Evolutionary conservation across 2,797 vertebrate species (phyloP).

Genomic region (Mormyrops boulengeri): DNA sequence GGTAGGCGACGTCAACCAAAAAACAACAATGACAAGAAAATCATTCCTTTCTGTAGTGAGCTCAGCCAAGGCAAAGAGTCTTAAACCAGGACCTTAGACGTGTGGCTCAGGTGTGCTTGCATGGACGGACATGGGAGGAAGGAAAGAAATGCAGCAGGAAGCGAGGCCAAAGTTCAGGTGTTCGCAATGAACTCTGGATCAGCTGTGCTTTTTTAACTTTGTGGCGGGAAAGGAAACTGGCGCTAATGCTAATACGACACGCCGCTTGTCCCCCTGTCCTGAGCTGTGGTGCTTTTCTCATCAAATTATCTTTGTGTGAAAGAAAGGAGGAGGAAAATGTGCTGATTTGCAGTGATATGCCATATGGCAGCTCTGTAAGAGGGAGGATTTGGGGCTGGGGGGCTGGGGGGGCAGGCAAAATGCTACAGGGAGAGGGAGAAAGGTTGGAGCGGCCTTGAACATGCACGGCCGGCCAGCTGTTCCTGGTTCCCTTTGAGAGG

Average conservation of each 20-base stretch:
- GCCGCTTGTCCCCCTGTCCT: not conserved
- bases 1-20: slow-evolving; percentile 32
- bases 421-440: slow-evolving; percentile 12
- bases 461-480: slow-evolving; percentile 27
- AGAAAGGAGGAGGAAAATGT: slow-evolving; percentile 33
- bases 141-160: not conserved
- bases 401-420: not conserved
- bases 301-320: slow-evolving; percentile 31
- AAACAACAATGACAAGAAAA: slow-evolving; percentile 27
- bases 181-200: slow-evolving; percentile 12
- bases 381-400: slow-evolving; percentile 12
- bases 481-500: slow-evolving; percentile 19
- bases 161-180: slow-evolving; percentile 14
- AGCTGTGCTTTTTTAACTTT: slow-evolving; percentile 30
- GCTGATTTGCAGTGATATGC: slow-evolving; percentile 36
- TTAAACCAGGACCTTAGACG: slow-evolving; percentile 17
- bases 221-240: slow-evolving; percentile 25
- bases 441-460: slow-evolving; percentile 26
- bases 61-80: slow-evolving; percentile 27
- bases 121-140: not conserved
- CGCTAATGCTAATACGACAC: not conserved
- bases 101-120: slow-evolving; percentile 23
- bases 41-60: slow-evolving; percentile 39
- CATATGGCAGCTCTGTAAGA: slow-evolving; percentile 40
- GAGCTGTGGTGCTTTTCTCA: slow-evolving; percentile 15